Conservation (phyloP, 2,888 invertebrate genomes). For the Romanomermis culicivorax region DNA sequence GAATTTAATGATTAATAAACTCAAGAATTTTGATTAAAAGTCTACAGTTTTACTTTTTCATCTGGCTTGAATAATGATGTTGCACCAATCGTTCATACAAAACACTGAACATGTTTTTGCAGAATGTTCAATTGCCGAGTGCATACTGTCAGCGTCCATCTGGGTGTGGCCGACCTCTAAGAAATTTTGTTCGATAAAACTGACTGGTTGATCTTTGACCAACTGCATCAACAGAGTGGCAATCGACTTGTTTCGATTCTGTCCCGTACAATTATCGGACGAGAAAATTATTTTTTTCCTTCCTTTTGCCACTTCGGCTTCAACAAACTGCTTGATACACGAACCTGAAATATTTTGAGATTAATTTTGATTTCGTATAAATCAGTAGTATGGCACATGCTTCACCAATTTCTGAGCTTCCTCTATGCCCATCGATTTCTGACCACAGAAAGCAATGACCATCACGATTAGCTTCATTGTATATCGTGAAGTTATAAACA, state of each 20-base stretch:
- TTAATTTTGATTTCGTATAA: no score
- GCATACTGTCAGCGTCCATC: slow-evolving; percentile 8
- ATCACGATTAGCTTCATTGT: not conserved
- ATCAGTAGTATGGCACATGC: no score
- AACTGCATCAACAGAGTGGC: slow-evolving; percentile 6
- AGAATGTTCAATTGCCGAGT: not conserved
- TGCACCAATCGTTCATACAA: not conserved
- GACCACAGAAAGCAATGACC: slow-evolving; percentile 10
- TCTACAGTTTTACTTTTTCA: no score
- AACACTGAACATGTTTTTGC: not conserved
- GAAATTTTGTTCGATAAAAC: not conserved
- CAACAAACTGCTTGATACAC: slow-evolving; percentile 1
- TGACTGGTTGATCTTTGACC: not conserved
- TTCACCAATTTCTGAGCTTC: slow-evolving; percentile 5
- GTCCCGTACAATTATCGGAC: slow-evolving; percentile 9
- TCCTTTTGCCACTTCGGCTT: not conserved
- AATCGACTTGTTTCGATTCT: slow-evolving; percentile 7
- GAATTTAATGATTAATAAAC: no score
- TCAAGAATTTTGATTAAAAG: no score
- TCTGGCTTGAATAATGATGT: slow-evolving; percentile 4
- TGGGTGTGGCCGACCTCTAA: slow-evolving; percentile 10
- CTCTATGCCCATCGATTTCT: slow-evolving; percentile 6
- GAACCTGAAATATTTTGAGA: no score
- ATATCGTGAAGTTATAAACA: slow-evolving; percentile 8
- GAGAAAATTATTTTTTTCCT: slow-evolving; percentile 1